Base-by-base conservation (phyloP, 2,113 vertebrate genomes). In the Puffinus mauretanicus region DNA sequence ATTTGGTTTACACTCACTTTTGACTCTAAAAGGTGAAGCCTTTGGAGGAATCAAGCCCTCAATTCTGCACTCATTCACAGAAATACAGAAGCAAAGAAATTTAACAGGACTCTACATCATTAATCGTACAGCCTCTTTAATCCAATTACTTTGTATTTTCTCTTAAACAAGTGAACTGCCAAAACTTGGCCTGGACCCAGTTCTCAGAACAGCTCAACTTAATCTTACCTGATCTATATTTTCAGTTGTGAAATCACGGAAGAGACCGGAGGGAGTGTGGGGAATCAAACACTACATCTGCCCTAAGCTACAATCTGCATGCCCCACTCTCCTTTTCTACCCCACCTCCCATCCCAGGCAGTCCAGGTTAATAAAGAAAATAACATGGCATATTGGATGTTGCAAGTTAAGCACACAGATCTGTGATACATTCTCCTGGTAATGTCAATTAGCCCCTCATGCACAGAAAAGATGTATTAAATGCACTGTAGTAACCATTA, bases 91-190 rank as follows among this genome's bases (percentile, higher is more conserved):
- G 47, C 55, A 89, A 84, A 87, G n/a, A 93, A 84, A 85, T 73
- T 57, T 62, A 93, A 86, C 78, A 82, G n/a, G 70, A 66, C 76
- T 70, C 78, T 46, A 72, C 49, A 80, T 44, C 70, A 90, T 82
- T 94, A 93, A 85, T 52, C 0, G 3, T 52, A 61, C 66, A 80
- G 61, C 8, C 30, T 73, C 57, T 79, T 86, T 85, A 94, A 97
- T 94, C 70, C 83, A 95, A 94, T 96, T 94, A 94, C 36, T 90
- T 80, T n/a, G 58, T 57, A 90, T 93, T 93, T 94, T 83, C 67
- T 82, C 81, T 86, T 73, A 83, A 93, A 96, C 75, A 96, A 96
- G 90, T 66, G 66, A 93, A 73, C 72, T 81, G 71, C 51, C 67
- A 92, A 83, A 93, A 93, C 51, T 47, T 95, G 90, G 92, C 85